A percentile compares a stretch with the other conserved stretches of the same genome.
Evolutionary conservation across 2,113 vertebrate genomes (phyloP).

Genomic region (Donacobius atricapilla): DNA sequence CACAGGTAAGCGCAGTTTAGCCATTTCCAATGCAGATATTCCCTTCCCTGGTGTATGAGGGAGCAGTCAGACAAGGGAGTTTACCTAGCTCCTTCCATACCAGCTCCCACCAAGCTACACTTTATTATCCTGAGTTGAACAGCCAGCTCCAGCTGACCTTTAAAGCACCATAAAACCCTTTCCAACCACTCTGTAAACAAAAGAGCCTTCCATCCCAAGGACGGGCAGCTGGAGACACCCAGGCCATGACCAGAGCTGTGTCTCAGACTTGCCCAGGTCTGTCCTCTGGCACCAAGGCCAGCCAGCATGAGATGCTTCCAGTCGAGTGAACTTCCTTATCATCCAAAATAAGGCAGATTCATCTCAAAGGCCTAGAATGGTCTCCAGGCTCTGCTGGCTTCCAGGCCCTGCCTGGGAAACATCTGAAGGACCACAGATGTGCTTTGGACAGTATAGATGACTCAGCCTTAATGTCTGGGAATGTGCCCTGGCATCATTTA

Average conservation of each 20-base stretch:
- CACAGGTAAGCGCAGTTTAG: background rate
- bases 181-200: background rate
- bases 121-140: background rate
- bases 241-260: background rate
- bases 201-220: background rate
- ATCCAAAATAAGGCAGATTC: background rate
- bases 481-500: background rate
- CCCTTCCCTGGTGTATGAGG: background rate
- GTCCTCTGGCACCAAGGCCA: background rate
- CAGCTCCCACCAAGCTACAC: background rate
- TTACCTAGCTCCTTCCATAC: background rate
- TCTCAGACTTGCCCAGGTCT: background rate
- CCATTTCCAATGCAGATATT: background rate
- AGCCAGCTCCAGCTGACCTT: background rate
- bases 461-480: background rate
- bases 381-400: background rate
- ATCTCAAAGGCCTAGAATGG: background rate
- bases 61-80: background rate
- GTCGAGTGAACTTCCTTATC: background rate
- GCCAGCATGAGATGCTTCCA: background rate
- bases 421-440: conserved; percentile 3
- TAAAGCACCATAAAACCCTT: background rate
- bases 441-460: background rate
- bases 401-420: background rate
- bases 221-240: background rate